Evolutionary conservation across 2,888 invertebrate species (phyloP), one percentile per base, ranked within the genome.

Genomic region (Netelia virgata): DNA sequence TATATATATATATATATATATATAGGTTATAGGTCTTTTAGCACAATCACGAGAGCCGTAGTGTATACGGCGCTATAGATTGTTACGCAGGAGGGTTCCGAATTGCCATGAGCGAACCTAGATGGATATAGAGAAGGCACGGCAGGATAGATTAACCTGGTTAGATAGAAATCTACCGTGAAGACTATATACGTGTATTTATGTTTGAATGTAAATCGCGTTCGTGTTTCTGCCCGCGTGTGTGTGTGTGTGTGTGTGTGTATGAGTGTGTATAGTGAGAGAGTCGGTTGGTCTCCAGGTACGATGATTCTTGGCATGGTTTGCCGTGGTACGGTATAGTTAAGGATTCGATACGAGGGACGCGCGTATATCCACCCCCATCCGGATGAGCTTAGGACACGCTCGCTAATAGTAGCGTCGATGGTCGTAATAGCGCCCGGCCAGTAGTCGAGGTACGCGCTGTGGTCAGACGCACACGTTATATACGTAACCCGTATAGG

Each of bases 91-190:
- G 28, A 28, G 28, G 41, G 76, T 63, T 70, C 36, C 77, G 77
- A 61, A 81, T 81, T 73, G 59, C 16, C 53, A 36, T 28, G 73
- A 63, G 66, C 18, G 72, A 64, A 69, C 36, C 43, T 28, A 64
- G 61, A 64, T 50, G 77, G 81, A 64, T 82, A 68, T 59, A 55
- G 66, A 47, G 77, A 55, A 73, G 72, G 82, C 68, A 68, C 59
- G 64, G 80, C 61, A 82, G 88, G 87, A 90, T 88, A 88, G 90
- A 91, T 90, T 91, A 91, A 91, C 91, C 91, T 87, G 89, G 90
- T 91, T 90, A 91, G 91, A 90, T 90, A 90, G 82, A 78, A 86
- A 91, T 90, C 90, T 88, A 78, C 85, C 76, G 86, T 82, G 87
- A 83, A 87, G 64, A 68, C 3, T 28, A 68, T n/a, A 50, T 70